Conservation (phyloP, 2,888 invertebrate species). For the Rhodophaea formosa region DNA sequence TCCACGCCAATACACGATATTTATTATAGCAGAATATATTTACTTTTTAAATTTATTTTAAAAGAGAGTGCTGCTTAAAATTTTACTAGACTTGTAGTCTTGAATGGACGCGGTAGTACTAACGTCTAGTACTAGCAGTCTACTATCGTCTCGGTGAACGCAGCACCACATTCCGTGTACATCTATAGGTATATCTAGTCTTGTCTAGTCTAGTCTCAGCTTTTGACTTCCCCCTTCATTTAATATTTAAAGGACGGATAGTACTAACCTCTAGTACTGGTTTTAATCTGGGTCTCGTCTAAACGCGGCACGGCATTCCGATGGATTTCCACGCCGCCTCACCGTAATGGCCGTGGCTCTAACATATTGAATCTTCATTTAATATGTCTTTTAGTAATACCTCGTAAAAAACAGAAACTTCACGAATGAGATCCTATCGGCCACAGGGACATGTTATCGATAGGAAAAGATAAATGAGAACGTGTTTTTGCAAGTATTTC, state of each 20-base stretch:
- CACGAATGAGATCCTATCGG: conserved; percentile 38
- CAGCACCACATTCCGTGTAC: background rate
- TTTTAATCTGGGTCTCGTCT: background rate
- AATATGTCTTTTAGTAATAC: conserved; percentile 58
- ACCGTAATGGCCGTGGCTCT: conserved; percentile 69
- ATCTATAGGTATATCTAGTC: too few relatives aligned
- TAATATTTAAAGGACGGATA: background rate
- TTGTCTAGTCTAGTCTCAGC: too few relatives aligned
- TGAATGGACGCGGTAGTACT: too few relatives aligned
- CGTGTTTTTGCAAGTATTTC: background rate
- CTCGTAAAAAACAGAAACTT: conserved; percentile 52
- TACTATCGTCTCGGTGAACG: too few relatives aligned
- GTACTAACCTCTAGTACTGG: conserved; percentile 1
- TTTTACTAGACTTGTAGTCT: too few relatives aligned
- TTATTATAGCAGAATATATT: too few relatives aligned
- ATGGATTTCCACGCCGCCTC: conserved; percentile 70
- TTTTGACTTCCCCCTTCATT: background rate
- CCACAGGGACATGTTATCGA: background rate
- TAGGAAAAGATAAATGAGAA: background rate
- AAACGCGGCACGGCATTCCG: conserved; percentile 49
- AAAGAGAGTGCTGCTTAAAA: too few relatives aligned
- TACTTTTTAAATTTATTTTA: too few relatives aligned
- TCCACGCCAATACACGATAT: too few relatives aligned
- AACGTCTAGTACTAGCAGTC: too few relatives aligned
- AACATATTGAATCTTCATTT: conserved; percentile 76